These are phyloP conservation scores for Hermaeophaga mercurialis DNA, from an alignment of 2,888 invertebrate species.

Conservation along the genomic window DNA sequence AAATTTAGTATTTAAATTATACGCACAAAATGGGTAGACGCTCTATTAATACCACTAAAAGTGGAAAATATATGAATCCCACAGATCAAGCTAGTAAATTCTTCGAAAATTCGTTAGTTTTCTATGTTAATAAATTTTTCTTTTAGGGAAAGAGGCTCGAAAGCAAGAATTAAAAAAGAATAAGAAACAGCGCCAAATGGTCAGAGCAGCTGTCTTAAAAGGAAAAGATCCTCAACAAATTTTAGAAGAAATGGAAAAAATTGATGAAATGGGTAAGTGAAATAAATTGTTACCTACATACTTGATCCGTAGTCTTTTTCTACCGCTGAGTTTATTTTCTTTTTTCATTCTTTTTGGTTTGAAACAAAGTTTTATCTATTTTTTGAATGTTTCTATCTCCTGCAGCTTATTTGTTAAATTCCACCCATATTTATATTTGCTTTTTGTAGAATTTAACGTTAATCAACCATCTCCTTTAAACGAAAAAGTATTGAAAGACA, in stretches of 20 bases:
- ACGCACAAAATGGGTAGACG: conserved; percentile 83
- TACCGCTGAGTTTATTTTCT: no score
- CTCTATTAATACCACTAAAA: conserved; percentile 98
- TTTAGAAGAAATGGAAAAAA: conserved; percentile 93
- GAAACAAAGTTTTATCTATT: no score
- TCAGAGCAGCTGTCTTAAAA: conserved; percentile 94
- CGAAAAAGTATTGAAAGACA: conserved; percentile 96
- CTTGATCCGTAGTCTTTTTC: no score
- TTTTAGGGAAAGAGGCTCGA: conserved; percentile 91
- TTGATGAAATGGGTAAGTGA: conserved; percentile 93
- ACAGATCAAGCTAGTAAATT: conserved; percentile 97
- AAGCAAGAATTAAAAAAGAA: conserved; percentile 98
- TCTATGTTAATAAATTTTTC: conserved; percentile 3
- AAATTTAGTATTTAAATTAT: not conserved
- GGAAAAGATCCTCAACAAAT: conserved; percentile 97
- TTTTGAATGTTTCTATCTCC: no score
- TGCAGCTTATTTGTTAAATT: no score
- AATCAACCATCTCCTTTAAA: conserved; percentile 92
- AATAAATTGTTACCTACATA: no score
- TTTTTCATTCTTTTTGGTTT: no score
- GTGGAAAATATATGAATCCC: conserved; percentile 99
- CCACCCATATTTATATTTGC: no score
- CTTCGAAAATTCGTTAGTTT: not conserved
- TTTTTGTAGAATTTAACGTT: conserved; percentile 85
- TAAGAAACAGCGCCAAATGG: conserved; percentile 95